Base-by-base conservation (phyloP, 1,140 invertebrate species). In the Maconellicoccus hirsutus region DNA sequence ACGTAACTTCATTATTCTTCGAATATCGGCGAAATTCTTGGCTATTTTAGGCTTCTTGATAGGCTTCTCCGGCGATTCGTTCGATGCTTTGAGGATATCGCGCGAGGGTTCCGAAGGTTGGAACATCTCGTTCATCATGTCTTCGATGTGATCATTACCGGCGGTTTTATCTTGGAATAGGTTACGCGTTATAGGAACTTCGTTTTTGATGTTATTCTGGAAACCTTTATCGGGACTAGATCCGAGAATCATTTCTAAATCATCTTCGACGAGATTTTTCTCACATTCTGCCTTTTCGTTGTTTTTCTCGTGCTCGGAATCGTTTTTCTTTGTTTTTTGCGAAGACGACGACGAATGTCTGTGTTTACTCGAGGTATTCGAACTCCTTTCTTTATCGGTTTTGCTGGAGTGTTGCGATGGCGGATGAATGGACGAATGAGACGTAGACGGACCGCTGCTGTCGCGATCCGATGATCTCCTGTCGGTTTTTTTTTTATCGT, bases 41-140 rank as follows among this genome's bases (percentile, higher is more conserved):
- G 75, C 75, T 22, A 76, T 75, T 73, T 75, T 76, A 10, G 75
- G 75, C 69, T 76, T 76, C 69, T 76, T 76, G 1, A 66, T 4
- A 19, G 19, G 6, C 14, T 8, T 19, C 14, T 61, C 21, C 7
- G 59, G 4, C 21, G 59, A 19, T 61, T 61, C 59, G 21, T 16
- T 61, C n/a, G n/a, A 42, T 10, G n/a, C 8, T 10, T 10, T n/a
- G 39, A 10, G 8, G 8, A 8, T 8, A 8, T 42, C n/a, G n/a
- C n/a, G 52, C 4, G 12, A 3, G 12, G 61, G 61, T 66, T 26
- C n/a, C 7, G 7, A 6, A 23, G 61, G 61, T 12, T 10, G 10
- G 25, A 66, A 23, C 10, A 25, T 14, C 10, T 23, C 10, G 25
- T 12, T 25, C 61, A 25, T 66, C 22, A 25, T 66, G 10, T 23